phyloP scores from a whole-genome alignment of 2,113 vertebrate species.

The Pagrus major region DNA sequence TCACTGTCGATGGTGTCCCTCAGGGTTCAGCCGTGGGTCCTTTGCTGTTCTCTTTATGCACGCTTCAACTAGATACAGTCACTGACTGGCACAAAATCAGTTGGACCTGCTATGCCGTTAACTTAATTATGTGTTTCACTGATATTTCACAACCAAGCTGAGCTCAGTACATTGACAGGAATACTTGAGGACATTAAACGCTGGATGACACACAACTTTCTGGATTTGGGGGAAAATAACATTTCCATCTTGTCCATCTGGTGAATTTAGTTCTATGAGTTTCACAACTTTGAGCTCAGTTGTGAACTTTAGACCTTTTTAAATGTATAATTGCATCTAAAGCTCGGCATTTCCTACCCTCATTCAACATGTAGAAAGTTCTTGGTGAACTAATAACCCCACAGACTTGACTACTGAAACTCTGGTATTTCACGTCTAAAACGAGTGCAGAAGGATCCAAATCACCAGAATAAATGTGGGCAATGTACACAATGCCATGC shows the following conservation, averaged over 20 bases:
- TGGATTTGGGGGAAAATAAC: not conserved
- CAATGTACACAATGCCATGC: too few species aligned
- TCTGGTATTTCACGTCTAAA: constrained; percentile 2
- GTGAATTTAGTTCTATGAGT: not conserved
- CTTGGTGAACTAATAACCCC: not conserved
- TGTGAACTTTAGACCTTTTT: not conserved
- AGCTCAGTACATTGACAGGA: not conserved
- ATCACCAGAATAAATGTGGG: too few species aligned
- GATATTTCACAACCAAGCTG: not conserved
- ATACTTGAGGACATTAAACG: not conserved
- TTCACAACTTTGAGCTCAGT: not conserved
- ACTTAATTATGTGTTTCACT: not conserved
- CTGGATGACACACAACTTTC: not conserved
- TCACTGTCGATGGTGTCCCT: not conserved
- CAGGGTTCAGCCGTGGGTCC: not conserved
- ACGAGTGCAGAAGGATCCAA: not conserved
- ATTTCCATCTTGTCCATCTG: not conserved
- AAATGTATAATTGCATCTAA: not conserved
- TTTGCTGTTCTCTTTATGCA: not conserved
- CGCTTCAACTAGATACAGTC: not conserved
- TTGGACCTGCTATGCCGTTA: not conserved
- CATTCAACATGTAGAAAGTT: not conserved
- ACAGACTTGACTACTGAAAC: not conserved
- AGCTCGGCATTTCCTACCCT: not conserved
- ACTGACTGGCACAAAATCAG: not conserved